phyloP scores from a whole-genome alignment of 2,888 invertebrate genomes.

The Netelia inedita region DNA sequence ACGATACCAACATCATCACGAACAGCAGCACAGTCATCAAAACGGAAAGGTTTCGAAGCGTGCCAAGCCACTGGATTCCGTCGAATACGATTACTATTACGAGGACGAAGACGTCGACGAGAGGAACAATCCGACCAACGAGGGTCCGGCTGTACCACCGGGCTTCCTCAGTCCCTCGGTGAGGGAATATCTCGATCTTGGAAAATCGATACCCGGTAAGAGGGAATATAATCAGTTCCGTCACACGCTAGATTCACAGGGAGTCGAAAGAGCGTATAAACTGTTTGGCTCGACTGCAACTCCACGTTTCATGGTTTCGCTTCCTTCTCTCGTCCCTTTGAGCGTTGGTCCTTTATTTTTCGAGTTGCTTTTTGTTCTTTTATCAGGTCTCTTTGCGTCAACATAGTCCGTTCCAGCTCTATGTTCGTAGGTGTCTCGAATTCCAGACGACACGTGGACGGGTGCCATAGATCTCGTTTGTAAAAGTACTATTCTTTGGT shows the following conservation, averaged over 20 bases:
- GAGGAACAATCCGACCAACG: conserved; percentile 85
- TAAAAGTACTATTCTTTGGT: too few relatives aligned
- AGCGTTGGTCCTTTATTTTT: conserved; percentile 20
- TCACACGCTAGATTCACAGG: conserved; percentile 29
- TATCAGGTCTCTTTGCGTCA: background rate
- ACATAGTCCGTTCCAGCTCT: too few relatives aligned
- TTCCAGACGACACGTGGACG: too few relatives aligned
- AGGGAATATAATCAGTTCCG: conserved; percentile 75
- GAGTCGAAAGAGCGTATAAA: conserved; percentile 22
- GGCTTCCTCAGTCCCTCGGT: conserved; percentile 94
- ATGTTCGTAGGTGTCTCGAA: too few relatives aligned
- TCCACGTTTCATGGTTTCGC: conserved; percentile 23
- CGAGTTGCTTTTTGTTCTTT: background rate
- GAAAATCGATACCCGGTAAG: conserved; percentile 95
- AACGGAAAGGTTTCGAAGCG: conserved; percentile 82
- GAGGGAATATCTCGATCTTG: conserved; percentile 93
- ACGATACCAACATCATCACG: conserved; percentile 27
- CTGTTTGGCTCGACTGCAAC: conserved; percentile 27
- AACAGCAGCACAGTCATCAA: conserved; percentile 39
- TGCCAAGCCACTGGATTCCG: conserved; percentile 84
- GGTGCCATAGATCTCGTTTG: too few relatives aligned
- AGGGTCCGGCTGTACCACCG: conserved; percentile 88
- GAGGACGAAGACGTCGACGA: conserved; percentile 84
- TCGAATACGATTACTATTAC: conserved; percentile 84
- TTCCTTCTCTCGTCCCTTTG: conserved; percentile 42